These are phyloP conservation scores for Prenolepis imparis DNA, from an alignment of 2,888 invertebrate species.

Conservation along the genomic window DNA sequence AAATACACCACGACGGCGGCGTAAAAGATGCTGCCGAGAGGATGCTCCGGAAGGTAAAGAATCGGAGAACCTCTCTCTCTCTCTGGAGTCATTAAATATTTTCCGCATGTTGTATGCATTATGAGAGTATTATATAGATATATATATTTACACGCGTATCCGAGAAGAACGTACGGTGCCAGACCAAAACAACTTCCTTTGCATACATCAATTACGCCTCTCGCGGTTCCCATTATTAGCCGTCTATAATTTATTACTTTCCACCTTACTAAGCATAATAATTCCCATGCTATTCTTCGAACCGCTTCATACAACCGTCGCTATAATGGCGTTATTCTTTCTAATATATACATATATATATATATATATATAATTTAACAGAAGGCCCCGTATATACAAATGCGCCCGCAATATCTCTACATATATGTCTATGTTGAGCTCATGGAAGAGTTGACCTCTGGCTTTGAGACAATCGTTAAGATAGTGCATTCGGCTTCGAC, in stretches of 20 bases:
- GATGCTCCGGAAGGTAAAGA: background rate
- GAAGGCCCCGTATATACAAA: conserved; percentile 24
- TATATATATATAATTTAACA: conserved; percentile 10
- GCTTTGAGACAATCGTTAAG: conserved; percentile 85
- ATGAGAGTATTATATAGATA: conserved; percentile 38
- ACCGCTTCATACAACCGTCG: conserved; percentile 60
- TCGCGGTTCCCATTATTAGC: conserved; percentile 76
- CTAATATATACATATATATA: conserved; percentile 20
- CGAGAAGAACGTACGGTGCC: conserved; percentile 49
- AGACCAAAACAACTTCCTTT: conserved; percentile 79
- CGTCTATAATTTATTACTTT: conserved; percentile 85
- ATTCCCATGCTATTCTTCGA: conserved; percentile 83
- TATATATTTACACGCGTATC: conserved; percentile 52
- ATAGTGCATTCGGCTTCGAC: conserved; percentile 82
- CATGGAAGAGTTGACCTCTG: conserved; percentile 79
- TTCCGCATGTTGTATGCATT: conserved; percentile 45
- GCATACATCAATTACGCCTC: conserved; percentile 84
- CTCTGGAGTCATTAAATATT: conserved; percentile 48
- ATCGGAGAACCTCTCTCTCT: conserved; percentile 34
- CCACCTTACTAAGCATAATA: conserved; percentile 86
- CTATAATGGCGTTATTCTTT: conserved; percentile 52
- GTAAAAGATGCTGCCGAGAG: conserved; percentile 5
- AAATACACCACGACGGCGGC: conserved; percentile 22
- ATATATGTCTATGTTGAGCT: conserved; percentile 69
- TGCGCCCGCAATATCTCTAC: conserved; percentile 13